Base-by-base conservation (phyloP, 1,140 invertebrate species). In the Drosophila grimshawi region DNA sequence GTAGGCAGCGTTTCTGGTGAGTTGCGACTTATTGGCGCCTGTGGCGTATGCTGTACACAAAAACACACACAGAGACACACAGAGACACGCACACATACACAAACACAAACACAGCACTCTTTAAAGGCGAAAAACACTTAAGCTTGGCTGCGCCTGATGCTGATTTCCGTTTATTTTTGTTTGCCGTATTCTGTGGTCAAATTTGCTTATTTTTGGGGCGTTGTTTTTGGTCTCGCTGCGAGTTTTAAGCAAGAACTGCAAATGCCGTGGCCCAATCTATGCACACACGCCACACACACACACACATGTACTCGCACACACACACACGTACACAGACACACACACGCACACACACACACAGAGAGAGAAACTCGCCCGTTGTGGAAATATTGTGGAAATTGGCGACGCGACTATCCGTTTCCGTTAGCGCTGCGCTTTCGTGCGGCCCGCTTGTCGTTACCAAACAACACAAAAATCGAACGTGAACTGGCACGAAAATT, bases 401-500 rank as follows among this genome's bases (percentile, higher is more conserved):
- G 78, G 75, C 81, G 81, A 77, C 76, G 83, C 62, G 62, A 10
- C 81, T 69, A 27, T 86, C 48, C 48, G 66, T 51, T 65, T 53
- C 67, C 52, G 66, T 37, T 43, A 78, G 39, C 71, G 59, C 11
- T 60, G 55, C 65, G 67, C 48, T 76, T 33, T 55, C 56, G 35
- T 74, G 63, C 65, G 81, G 70, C 73, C 81, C 82, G 86, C 74
- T 81, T 67, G 56, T 69, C 80, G 77, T 74, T 76, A 90, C 86
- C 86, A 90, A 80, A 86, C 86, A 90, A 86, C 86, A 90, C 86
- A 90, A 90, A 90, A 90, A 90, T 90, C 86, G 86, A 86, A 90
- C 86, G 82, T 90, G 82, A 90, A 90, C 86, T 90, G 86, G 90
- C 77, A 74, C 69, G 72, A 72, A 80, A 80, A 80, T 68, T 70